Conservation (phyloP, 2,113 vertebrate species). For the Prunella fulvescens region DNA sequence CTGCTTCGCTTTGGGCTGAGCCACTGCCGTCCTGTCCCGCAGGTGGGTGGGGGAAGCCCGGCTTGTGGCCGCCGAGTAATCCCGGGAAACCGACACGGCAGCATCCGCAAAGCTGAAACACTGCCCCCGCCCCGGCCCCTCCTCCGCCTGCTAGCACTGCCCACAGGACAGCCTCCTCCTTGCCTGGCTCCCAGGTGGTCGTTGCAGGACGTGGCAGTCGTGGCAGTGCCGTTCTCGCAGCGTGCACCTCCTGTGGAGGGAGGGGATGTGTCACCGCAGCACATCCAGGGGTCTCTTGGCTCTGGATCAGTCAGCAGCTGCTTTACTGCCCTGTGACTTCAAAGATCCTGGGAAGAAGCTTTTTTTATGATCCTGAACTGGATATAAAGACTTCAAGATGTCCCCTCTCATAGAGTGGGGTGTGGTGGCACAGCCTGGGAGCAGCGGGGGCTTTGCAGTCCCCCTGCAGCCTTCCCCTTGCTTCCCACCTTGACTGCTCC, state of each 20-base stretch:
- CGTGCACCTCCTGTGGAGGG: background rate
- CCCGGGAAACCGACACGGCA: background rate
- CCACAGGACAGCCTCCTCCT: background rate
- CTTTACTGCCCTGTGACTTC: background rate
- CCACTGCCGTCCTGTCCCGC: conserved; percentile 61
- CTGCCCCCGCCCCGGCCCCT: background rate
- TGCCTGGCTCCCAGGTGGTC: background rate
- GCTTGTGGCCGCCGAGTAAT: background rate
- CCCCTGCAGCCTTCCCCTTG: background rate
- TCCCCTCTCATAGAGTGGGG: background rate
- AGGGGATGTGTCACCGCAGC: background rate
- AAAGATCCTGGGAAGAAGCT: background rate
- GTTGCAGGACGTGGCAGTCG: background rate
- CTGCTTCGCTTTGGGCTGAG: conserved; percentile 68
- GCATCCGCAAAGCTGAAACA: conserved; percentile 12
- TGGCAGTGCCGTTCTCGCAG: rapidly evolving
- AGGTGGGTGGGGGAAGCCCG: conserved; percentile 64
- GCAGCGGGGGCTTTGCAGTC: background rate
- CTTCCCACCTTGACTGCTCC: background rate
- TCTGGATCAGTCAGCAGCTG: background rate
- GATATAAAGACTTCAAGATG: background rate
- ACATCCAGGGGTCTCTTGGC: background rate
- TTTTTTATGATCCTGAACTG: background rate
- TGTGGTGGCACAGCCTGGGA: background rate
- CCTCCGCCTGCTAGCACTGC: background rate